Base-by-base conservation (phyloP, 2,113 vertebrate genomes). In the Zosterops lateralis region DNA sequence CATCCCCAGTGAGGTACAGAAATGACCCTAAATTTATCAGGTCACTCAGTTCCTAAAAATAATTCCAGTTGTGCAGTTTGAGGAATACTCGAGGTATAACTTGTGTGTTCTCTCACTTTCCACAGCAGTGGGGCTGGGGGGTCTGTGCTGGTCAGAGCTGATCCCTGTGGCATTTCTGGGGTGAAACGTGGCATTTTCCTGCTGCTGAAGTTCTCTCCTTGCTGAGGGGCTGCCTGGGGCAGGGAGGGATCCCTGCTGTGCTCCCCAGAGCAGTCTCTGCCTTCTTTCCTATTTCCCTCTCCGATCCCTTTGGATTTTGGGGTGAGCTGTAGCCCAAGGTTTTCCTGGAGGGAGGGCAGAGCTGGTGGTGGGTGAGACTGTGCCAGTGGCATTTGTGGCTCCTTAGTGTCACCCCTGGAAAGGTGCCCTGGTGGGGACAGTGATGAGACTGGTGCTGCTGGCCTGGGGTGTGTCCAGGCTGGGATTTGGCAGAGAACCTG, bases 21-120 rank as follows among this genome's bases (percentile, higher is more conserved):
- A 19, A 7, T 38, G 24, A 19, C 70, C 5, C 24, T 0, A 1
- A 4, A 19, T 42, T 45, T 70, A 42, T 31, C 21, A 9, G 75
- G 22, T 40, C 5, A 5, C 50, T 50, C 60, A 6, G 6, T 14
- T 8, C 26, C 85, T 74, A 51, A 83, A 88, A 76, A 36, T 66
- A 38, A 10, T 15, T 15, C 18, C 36, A 6, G 58, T 17, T 19
- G 47, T 25, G 54, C 20, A 5, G 10, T 9, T 4, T 20, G 14
- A 9, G 67, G 61, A 16, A 1, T 1, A 0, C 34, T 34, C 5
- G 0, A 20, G n/a, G 47, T 24, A 0, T 9, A 7, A 6, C 6
- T 8, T 8, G 4, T 13, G 4, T 26, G 50, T 38, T 38, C 32
- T 38, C 32, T 36, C 8, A 0, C 0, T 47, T 26, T 14, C 65